Conservation (phyloP, 2,888 invertebrate species). For the Punctoribates punctum region DNA sequence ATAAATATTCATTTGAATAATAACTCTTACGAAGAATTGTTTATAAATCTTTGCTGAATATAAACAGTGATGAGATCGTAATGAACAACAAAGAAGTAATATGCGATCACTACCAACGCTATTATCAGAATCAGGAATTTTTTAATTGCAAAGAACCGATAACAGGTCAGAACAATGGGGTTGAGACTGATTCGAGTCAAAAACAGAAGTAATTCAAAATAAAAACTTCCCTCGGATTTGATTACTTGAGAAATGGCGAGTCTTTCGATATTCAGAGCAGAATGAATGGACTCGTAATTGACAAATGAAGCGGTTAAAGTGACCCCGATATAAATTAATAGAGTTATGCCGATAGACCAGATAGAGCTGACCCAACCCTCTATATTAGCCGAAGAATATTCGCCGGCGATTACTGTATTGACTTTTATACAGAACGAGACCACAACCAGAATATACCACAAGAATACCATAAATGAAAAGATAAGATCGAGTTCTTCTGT, state of each 20-base stretch:
- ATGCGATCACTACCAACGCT: background rate
- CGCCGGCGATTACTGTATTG: background rate
- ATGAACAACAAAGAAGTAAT: slow-evolving; percentile 21
- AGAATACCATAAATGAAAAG: slow-evolving; percentile 3
- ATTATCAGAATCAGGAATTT: background rate
- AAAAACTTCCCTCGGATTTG: background rate
- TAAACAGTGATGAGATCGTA: background rate
- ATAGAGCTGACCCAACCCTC: slow-evolving; percentile 20
- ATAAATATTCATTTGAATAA: background rate
- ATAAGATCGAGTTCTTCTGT: background rate
- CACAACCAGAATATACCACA: slow-evolving; percentile 5
- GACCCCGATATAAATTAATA: background rate
- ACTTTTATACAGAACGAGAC: background rate
- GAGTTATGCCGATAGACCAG: slow-evolving; percentile 10
- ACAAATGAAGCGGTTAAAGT: background rate
- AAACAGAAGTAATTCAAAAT: slow-evolving; percentile 7
- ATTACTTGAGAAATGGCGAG: background rate
- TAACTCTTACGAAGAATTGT: background rate
- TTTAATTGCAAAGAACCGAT: background rate
- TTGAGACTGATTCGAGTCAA: background rate
- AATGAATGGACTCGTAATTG: background rate
- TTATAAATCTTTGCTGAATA: background rate
- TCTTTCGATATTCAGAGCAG: background rate
- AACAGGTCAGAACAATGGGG: slow-evolving; percentile 2
- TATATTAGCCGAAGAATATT: slow-evolving; percentile 14